Evolutionary conservation across 2,888 invertebrate genomes (phyloP).

Genomic region (Drosophila subquinaria): DNA sequence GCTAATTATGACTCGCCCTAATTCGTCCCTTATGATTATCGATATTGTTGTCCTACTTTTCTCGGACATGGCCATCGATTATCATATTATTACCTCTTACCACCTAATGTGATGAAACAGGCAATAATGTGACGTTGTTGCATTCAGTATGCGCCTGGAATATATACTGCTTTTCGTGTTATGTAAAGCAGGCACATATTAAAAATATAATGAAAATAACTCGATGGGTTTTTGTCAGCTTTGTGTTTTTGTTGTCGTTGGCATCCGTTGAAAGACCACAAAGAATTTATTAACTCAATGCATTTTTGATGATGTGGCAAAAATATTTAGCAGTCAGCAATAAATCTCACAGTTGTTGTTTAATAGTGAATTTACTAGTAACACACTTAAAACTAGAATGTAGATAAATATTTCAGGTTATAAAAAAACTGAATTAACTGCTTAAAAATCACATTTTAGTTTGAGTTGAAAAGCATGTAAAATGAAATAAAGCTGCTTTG

Average conservation of each 20-base stretch:
- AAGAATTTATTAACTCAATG: conserved; percentile 57
- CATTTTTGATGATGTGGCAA: conserved; percentile 62
- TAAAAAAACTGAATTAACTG: not conserved
- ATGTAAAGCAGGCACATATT: conserved; percentile 36
- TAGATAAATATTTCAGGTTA: conserved; percentile 6
- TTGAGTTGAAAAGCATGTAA: not conserved
- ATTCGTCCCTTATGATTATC: conserved; percentile 33
- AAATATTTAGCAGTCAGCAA: conserved; percentile 28
- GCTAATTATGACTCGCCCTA: conserved; percentile 9
- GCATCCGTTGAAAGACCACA: conserved; percentile 41
- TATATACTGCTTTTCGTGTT: conserved; percentile 10
- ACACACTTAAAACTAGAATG: not conserved
- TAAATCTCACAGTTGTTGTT: conserved; percentile 15
- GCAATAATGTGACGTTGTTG: conserved; percentile 29
- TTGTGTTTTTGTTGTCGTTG: conserved; percentile 12
- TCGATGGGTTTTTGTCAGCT: conserved; percentile 5
- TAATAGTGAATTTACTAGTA: conserved; percentile 4
- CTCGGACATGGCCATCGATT: not conserved
- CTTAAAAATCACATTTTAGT: not conserved
- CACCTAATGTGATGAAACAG: conserved; percentile 41
- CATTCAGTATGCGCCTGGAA: conserved; percentile 3
- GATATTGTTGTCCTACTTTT: conserved; percentile 32
- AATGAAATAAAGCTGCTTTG: conserved; percentile 11
- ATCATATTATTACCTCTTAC: not conserved
- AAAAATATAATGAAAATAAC: conserved; percentile 32